Evolutionary conservation across 2,797 vertebrate species (phyloP).

Genomic region (Fratercula arctica): DNA sequence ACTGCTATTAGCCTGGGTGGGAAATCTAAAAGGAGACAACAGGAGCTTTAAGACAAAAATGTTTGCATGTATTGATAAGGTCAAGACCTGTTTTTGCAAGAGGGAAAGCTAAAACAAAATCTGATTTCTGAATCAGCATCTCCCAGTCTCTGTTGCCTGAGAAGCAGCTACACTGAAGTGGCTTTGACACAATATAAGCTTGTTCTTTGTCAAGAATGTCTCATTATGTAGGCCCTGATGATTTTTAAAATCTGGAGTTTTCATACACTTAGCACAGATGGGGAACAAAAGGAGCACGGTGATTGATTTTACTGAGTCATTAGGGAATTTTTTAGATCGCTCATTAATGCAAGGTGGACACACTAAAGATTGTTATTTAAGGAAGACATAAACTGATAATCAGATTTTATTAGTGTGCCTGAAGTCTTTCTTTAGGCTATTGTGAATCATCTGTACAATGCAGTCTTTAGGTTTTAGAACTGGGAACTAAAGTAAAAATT

Average conservation of each 20-base stretch:
- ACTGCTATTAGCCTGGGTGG: background rate
- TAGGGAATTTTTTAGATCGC: background rate
- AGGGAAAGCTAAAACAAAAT: background rate
- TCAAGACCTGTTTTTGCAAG: background rate
- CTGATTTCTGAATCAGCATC: background rate
- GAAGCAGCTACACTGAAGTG: background rate
- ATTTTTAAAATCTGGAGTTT: background rate
- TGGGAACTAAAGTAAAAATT: background rate
- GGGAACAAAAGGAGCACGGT: background rate
- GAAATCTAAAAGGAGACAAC: background rate
- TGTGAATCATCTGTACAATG: background rate
- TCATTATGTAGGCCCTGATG: background rate
- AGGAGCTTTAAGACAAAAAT: background rate
- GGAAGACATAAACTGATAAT: background rate
- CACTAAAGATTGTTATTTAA: background rate
- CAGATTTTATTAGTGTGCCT: background rate
- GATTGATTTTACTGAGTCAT: background rate
- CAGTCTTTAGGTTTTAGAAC: background rate
- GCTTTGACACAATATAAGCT: background rate
- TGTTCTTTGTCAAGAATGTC: background rate
- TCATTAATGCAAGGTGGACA: background rate
- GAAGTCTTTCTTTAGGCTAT: background rate
- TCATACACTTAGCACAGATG: background rate
- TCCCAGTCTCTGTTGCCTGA: background rate
- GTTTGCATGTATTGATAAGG: background rate